Conservation (phyloP, 1,140 invertebrate genomes). For the Macrotrachela quadricornifera region DNA sequence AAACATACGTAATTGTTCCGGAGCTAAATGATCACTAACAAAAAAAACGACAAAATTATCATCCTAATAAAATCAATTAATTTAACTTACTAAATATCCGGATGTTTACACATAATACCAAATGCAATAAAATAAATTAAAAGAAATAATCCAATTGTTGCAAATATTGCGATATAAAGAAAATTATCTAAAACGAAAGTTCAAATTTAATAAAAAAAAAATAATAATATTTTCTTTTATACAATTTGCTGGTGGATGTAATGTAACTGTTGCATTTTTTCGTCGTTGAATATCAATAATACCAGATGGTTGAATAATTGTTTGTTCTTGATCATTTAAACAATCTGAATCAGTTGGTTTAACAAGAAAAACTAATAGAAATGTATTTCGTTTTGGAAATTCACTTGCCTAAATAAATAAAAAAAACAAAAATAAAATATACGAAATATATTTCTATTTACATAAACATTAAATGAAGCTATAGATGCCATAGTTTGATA, state of each 20-base stretch:
- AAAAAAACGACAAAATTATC: slow-evolving; percentile 5
- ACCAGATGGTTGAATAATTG: neutral
- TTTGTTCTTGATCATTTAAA: slow-evolving; percentile 22
- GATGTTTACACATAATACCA: slow-evolving; percentile 29
- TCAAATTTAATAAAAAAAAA: slow-evolving; percentile 2
- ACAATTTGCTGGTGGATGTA: slow-evolving; percentile 15
- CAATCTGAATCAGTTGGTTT: slow-evolving; percentile 52
- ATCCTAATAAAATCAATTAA: slow-evolving; percentile 16
- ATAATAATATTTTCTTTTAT: slow-evolving; percentile 10
- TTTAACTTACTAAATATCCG: slow-evolving; percentile 26
- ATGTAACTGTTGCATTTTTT: slow-evolving; percentile 36
- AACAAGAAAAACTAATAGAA: slow-evolving; percentile 58
- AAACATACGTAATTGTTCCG: slow-evolving; percentile 10
- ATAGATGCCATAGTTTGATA: slow-evolving; percentile 48
- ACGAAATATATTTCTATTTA: slow-evolving; percentile 23
- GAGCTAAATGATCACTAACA: neutral
- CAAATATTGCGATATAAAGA: slow-evolving; percentile 39
- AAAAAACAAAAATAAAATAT: neutral
- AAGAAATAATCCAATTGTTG: slow-evolving; percentile 36
- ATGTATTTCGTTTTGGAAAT: slow-evolving; percentile 41
- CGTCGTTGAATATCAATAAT: slow-evolving; percentile 16
- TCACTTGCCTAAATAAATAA: slow-evolving; percentile 37
- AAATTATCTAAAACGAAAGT: slow-evolving; percentile 29
- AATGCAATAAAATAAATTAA: slow-evolving; percentile 40
- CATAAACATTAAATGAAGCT: slow-evolving; percentile 46